Evolutionary conservation across 2,888 invertebrate species (phyloP).

Genomic region (Eubasilissa splendida): DNA sequence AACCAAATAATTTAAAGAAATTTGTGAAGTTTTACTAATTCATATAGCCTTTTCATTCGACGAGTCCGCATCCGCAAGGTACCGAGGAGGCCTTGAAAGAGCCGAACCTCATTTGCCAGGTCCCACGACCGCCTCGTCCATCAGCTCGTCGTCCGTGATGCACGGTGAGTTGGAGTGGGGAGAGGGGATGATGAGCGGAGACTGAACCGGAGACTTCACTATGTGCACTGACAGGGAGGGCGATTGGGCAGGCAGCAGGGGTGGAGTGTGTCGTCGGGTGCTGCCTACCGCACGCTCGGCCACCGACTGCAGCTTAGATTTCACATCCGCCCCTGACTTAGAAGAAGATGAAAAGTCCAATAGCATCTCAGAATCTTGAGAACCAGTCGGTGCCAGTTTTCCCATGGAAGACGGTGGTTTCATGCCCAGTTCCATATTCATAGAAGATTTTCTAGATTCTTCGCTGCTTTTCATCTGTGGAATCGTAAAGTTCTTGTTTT

Average conservation of each 20-base stretch:
- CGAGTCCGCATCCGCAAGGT: conserved; percentile 26
- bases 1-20: neutral
- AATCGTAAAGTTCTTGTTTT: conserved; percentile 69
- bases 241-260: conserved; percentile 71
- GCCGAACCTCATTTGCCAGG: conserved; percentile 77
- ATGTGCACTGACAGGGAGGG: conserved; percentile 84
- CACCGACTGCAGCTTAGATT: conserved; percentile 65
- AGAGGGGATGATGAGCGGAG: conserved; percentile 79
- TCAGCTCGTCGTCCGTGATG: conserved; percentile 90
- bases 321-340: conserved; percentile 61
- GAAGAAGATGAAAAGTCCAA: conserved; percentile 78
- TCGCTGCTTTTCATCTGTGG: conserved; percentile 67
- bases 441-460: conserved; percentile 59
- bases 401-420: conserved; percentile 69
- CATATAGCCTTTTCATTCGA: conserved; percentile 9
- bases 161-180: conserved; percentile 83
- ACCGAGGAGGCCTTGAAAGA: conserved; percentile 43
- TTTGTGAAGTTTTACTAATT: neutral
- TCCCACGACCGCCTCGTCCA: conserved; percentile 90
- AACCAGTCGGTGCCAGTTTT: conserved; percentile 69
- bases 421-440: conserved; percentile 61
- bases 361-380: conserved; percentile 78
- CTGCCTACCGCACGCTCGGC: conserved; percentile 71
- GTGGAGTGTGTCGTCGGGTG: conserved; percentile 65
- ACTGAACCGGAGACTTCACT: conserved; percentile 84